A percentile compares a stretch with the other conserved stretches of the same genome.
These are phyloP conservation scores for Bombus soroeensis DNA, from an alignment of 1,140 invertebrate genomes.

Conservation along the genomic window DNA sequence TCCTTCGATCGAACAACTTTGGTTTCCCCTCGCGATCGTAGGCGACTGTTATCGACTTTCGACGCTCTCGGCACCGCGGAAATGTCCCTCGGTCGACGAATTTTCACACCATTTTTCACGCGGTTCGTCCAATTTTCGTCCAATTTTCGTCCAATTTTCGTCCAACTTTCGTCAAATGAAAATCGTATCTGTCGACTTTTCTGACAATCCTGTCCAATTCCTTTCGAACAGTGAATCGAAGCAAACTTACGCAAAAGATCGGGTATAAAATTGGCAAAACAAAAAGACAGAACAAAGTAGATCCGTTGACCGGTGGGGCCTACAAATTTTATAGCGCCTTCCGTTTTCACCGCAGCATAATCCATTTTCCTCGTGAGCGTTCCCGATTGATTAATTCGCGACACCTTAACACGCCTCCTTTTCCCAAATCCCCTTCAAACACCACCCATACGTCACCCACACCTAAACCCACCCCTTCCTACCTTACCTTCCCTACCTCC, in stretches of 20 bases:
- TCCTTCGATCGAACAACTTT: conserved; percentile 49
- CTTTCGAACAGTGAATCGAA: no score
- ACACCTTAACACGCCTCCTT: conserved; percentile 40
- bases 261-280: background rate
- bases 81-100: conserved; percentile 51
- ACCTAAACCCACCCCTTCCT: background rate
- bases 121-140: background rate
- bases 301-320: conserved; percentile 53
- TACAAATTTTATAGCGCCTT: conserved; percentile 36
- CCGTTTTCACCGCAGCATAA: conserved; percentile 58
- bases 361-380: conserved; percentile 56
- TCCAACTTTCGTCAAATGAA: background rate
- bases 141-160: no score
- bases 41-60: conserved; percentile 55
- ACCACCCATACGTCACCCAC: background rate
- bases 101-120: background rate
- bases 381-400: conserved; percentile 46
- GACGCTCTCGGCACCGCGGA: conserved; percentile 53
- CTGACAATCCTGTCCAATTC: background rate
- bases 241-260: background rate
- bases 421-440: background rate
- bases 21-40: conserved; percentile 61
- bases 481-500: background rate
- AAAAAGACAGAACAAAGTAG: background rate
- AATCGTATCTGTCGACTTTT: background rate